Conservation (phyloP, 2,797 vertebrate species). For the Muraenolepis orangiensis region DNA sequence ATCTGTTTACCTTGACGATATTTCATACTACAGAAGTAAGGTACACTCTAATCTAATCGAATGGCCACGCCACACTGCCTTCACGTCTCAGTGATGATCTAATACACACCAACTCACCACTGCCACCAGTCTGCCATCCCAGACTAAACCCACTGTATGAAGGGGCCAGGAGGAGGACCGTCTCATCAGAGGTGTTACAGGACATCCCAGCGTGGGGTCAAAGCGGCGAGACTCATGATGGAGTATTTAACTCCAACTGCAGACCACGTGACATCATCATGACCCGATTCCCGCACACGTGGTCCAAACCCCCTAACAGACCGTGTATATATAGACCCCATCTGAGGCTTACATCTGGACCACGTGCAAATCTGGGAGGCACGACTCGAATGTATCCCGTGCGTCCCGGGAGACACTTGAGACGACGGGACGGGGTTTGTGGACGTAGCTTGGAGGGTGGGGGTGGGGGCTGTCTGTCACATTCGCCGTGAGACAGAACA, state of each 20-base stretch:
- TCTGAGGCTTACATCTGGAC: constrained; percentile 34
- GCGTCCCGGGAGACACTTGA: not conserved
- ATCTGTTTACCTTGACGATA: not conserved
- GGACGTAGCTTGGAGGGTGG: not conserved
- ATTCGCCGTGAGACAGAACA: not conserved
- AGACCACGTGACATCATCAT: constrained; percentile 33
- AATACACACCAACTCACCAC: too few species aligned
- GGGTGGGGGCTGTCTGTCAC: not conserved
- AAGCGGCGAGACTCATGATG: constrained; percentile 31
- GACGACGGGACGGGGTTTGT: not conserved
- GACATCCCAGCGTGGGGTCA: constrained; percentile 40
- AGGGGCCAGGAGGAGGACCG: constrained; percentile 18
- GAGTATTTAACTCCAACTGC: constrained; percentile 31
- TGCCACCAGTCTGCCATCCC: not conserved
- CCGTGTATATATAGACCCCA: too few species aligned
- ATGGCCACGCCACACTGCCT: too few species aligned
- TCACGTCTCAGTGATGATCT: too few species aligned
- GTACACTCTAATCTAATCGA: too few species aligned
- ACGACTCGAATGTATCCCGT: not conserved
- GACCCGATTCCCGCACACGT: constrained; percentile 6
- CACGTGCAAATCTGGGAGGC: not conserved
- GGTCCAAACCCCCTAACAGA: constrained; percentile 6
- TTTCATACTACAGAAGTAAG: too few species aligned
- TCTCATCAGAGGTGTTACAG: constrained; percentile 37
- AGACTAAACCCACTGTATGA: not conserved